Conservation (phyloP, 2,888 invertebrate species). For the Microctonus brassicae region DNA sequence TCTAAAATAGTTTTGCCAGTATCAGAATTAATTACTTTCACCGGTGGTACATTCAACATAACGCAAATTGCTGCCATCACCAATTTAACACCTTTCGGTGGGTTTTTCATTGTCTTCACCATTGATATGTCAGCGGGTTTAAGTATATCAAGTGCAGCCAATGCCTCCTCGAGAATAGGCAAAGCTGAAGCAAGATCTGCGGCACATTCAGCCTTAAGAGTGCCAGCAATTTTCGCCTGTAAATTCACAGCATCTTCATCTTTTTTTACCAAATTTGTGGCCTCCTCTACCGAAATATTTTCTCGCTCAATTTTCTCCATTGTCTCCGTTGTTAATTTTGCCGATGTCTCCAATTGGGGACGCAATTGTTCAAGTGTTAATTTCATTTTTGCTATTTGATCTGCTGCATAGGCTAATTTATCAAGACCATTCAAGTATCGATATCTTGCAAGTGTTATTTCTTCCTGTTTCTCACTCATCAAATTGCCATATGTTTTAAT, state of each 20-base stretch:
- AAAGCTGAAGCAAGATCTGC: constrained; percentile 90
- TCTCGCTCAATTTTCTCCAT: constrained; percentile 83
- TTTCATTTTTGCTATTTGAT: constrained; percentile 84
- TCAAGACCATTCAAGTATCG: constrained; percentile 85
- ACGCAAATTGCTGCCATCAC: constrained; percentile 94
- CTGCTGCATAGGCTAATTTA: constrained; percentile 82
- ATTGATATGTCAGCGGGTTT: constrained; percentile 88
- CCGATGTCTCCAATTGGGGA: constrained; percentile 82
- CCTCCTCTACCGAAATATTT: constrained; percentile 82
- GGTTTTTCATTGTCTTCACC: constrained; percentile 91
- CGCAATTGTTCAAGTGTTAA: constrained; percentile 79
- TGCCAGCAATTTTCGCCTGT: constrained; percentile 87
- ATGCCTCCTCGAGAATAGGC: constrained; percentile 83
- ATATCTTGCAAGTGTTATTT: constrained; percentile 78
- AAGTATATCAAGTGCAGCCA: constrained; percentile 83
- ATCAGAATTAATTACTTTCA: constrained; percentile 80
- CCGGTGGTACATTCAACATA: constrained; percentile 84
- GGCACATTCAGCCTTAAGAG: constrained; percentile 90
- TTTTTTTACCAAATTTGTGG: constrained; percentile 83
- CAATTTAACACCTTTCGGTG: constrained; percentile 84
- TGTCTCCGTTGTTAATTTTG: constrained; percentile 81
- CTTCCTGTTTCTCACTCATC: constrained; percentile 80
- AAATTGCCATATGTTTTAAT: constrained; percentile 82
- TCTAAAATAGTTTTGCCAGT: constrained; percentile 81
- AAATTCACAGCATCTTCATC: constrained; percentile 91